Base-by-base conservation (phyloP, 2,797 vertebrate species). In the Myoxocephalus aenaeus region DNA sequence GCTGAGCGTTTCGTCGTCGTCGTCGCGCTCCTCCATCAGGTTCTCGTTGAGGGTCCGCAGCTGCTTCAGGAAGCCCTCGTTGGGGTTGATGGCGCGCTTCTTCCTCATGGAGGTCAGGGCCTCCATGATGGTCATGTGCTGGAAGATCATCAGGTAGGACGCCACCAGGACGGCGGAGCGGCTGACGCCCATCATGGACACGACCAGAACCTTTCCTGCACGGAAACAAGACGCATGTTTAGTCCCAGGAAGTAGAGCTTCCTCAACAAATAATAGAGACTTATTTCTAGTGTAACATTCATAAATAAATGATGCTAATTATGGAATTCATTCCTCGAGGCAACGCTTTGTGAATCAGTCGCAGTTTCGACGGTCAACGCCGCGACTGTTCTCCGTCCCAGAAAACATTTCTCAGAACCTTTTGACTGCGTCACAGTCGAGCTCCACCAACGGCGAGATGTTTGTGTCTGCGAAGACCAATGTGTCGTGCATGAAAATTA, bases 101-200 rank as follows among this genome's bases (percentile, higher is more conserved):
- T 95, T 96, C 66, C 97, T 94, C 56, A 99, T 85, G 1, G 97
- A 93, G 73, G 95, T 95, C 84, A 99, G 82, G 0, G 98, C 97
- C 75, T 99, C 97, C 92, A 97, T 94, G 83, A 99, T 79, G 29
- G 92, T 94, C 98, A 98, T 97, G 87, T 96, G 94, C 78, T 99
- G 98, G 93, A 99, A 99, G 87, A 98, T 98, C 98, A 99, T 99
- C 79, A 99, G 94, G 90, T 99, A 99, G 80, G 97, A 97, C 0
- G 95, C 96, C 63, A 99, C 97, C 63, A 99, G 92, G 76, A 96
- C 92, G 0, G 98, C 98, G 0, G 98, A 95, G 51, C 98, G 96
- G 65, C 98, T 99, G 53, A 96, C 67, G 4, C 98, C 98, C 98
- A 99, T 99, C 92, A 99, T 97, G n/a, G 98, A 99, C 79, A 95